Evolutionary conservation across 2,888 invertebrate species (phyloP), one percentile per base, ranked within the genome.

Genomic region (Dryobotodes eremita): DNA sequence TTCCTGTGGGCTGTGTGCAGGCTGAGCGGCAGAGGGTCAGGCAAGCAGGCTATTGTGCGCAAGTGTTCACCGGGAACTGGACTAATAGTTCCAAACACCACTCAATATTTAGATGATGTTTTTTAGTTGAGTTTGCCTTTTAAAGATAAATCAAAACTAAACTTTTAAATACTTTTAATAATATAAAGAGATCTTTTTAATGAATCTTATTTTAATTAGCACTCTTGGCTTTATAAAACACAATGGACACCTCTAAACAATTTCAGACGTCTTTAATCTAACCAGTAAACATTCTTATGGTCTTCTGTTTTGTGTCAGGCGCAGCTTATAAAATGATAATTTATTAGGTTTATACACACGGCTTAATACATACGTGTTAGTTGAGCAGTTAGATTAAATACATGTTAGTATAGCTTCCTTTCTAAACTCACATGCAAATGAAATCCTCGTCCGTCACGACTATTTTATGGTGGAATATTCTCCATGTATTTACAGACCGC

Each of bases 401-500:
- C 17, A 6, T 7, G 20, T 26, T 46, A 10, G 3, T 0, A 36
- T 26, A 42, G 50, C 42, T 53, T 42, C 20, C 23, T 17, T 23
- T 31, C 15, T 50, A 17, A 10, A 15, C 31, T 42, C 17, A n/a
- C 11, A 15, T 17, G 31, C 57, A 36, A 26, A 59, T 20, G 15
- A 57, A 20, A 20, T 20, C 4, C 23, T 20, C 55, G 36, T 8
- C 23, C 3, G 17, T 17, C 17, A 50, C 26, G 55, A 57, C 36
- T 8, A 17, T 66, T 46, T 79, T n/a, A 62, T 48, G 62, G 48
- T 23, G 8, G 17, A 80, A 66, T 73, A 73, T 59, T 59, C 23
- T 53, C 11, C 26, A 46, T 26, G 64, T 80, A 65, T 75, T 62
- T 62, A 82, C 20, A 46, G 11, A 55, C n/a, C 46, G 31, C 65